A percentile compares a stretch with the other conserved stretches of the same genome.
phyloP scores from a whole-genome alignment of 1,140 invertebrate genomes.

The Apis dorsata region DNA sequence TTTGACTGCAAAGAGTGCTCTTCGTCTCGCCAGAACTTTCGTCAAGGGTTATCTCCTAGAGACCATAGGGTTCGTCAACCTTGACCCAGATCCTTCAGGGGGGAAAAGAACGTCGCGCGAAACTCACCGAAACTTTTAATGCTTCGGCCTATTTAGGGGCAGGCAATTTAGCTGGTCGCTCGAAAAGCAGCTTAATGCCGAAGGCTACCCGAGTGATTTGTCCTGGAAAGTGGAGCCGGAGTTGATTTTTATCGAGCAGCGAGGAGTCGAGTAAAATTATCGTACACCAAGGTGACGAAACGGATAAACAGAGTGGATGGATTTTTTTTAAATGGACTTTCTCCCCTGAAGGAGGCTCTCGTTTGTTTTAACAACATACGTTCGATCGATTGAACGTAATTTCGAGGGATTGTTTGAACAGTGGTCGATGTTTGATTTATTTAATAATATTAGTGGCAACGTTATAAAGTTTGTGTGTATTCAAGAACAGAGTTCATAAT shows the following conservation, averaged over 20 bases:
- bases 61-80: conserved; percentile 22
- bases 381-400: not conserved
- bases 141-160: conserved; percentile 33
- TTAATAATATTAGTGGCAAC: not conserved
- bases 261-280: not conserved
- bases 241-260: conserved; percentile 4
- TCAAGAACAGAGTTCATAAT: no score
- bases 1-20: not conserved
- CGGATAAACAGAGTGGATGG: not conserved
- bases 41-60: not conserved
- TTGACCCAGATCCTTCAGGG: conserved; percentile 41
- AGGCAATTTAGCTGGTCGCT: conserved; percentile 23
- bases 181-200: conserved; percentile 31
- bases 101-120: conserved; percentile 6
- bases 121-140: conserved; percentile 37
- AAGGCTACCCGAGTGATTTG: not conserved
- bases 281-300: not conserved
- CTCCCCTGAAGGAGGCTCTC: no score
- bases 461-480: not conserved
- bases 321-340: not conserved
- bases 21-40: not conserved
- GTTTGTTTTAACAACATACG: not conserved
- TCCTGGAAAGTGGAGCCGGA: not conserved
- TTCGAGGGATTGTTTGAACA: not conserved
- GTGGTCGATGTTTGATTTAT: not conserved